Evolutionary conservation across 2,888 invertebrate genomes (phyloP), one percentile per base, ranked within the genome.

Genomic region (Parnassius mnemosyne): DNA sequence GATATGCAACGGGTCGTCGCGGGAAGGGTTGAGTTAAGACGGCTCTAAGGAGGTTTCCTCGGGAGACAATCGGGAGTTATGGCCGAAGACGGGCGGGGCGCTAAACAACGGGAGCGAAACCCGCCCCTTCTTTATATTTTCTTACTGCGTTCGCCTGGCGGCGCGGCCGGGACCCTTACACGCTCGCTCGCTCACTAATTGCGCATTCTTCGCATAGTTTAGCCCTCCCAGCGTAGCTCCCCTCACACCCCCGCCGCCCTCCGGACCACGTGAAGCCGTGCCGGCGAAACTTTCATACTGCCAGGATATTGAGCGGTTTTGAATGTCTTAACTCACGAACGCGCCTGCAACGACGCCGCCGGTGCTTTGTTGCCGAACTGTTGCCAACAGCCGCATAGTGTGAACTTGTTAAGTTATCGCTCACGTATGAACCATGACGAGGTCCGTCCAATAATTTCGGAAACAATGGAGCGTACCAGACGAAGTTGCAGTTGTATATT

Each of bases 201-300:
- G 96, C 96, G 96, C 96, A 97, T 96, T 97, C 96, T 96, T 96
- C 95, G 96, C 96, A 96, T 96, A 96, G 96, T 96, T 96, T 95
- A 95, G 94, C 93, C 93, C 94, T 94, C 93, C 93, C 89, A 89
- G 88, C 92, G 89, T 81, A 83, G 92, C 92, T 92, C 87, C 84
- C 90, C 85, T 87, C 85, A 79, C 79, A 86, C 89, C 79, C 88
- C 82, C 80, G 77, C 84, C 87, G 16, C 58, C 86, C 83, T 87
- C 88, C 85, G 87, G 89, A 90, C 88, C 90, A 89, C 88, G 87
- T 90, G 89, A 90, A 90, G 85, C 89, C 88, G 89, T 88, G 89
- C 88, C 87, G 86, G 84, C 87, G 85, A 90, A 91, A 91, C 87
- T 91, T 91, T 90, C 91, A 87, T 89, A 87, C 89, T 87, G 83